These are phyloP conservation scores for Zaprionus nigranus DNA, from an alignment of 1,140 invertebrate species.

Conservation along the genomic window DNA sequence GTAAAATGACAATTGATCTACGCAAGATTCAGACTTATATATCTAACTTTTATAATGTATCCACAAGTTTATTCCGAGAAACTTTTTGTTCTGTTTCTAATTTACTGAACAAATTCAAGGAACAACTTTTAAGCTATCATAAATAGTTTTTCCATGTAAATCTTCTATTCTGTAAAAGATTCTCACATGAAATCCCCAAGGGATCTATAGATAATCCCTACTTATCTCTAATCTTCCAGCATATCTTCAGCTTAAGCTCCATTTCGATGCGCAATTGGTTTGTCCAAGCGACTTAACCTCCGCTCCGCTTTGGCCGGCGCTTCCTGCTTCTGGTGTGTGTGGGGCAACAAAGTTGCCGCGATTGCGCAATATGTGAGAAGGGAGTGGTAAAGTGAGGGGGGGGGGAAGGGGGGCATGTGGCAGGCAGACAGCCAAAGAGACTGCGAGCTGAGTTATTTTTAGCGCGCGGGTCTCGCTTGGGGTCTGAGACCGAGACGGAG, in stretches of 20 bases:
- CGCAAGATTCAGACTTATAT: no score
- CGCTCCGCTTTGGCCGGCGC: neutral
- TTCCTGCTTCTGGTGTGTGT: conserved; percentile 42
- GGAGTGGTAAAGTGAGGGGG: neutral
- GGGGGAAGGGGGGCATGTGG: neutral
- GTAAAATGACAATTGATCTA: no score
- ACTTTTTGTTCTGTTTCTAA: no score
- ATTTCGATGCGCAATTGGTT: neutral
- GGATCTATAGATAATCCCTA: neutral
- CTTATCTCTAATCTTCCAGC: neutral
- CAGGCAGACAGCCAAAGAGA: conserved; percentile 33
- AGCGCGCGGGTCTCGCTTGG: conserved; percentile 19
- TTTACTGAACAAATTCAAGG: no score
- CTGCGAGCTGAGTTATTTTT: conserved; percentile 67
- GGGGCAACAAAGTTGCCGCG: conserved; percentile 57
- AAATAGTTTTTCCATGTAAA: no score
- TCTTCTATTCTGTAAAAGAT: neutral
- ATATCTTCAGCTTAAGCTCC: neutral
- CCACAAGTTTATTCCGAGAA: no score
- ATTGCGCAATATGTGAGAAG: conserved; percentile 67
- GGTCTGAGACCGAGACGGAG: neutral
- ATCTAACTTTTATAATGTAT: no score
- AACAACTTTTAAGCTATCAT: no score
- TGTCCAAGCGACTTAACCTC: conserved; percentile 10
- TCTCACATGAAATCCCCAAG: neutral